phyloP scores from a whole-genome alignment of 2,113 vertebrate genomes.

The Notothenia rossii region DNA sequence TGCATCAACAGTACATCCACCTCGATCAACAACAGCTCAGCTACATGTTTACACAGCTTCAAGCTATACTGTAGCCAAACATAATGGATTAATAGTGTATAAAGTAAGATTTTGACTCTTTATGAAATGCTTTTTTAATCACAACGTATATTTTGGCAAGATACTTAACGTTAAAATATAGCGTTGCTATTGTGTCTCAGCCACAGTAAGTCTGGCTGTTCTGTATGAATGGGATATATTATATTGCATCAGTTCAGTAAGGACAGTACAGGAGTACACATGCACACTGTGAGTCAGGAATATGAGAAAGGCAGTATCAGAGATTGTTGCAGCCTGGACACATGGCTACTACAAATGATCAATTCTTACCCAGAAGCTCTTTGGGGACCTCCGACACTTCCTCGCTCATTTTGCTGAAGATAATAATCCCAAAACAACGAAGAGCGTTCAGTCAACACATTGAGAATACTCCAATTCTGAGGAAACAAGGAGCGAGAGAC shows the following conservation, averaged over 20 bases:
- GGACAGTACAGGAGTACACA: not conserved
- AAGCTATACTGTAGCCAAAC: conserved; percentile 1
- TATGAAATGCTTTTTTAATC: not conserved
- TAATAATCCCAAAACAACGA: conserved; percentile 40
- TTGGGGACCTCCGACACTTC: conserved; percentile 90
- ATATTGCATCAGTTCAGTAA: not conserved
- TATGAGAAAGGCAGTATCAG: not conserved
- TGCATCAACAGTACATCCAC: conserved; percentile 13
- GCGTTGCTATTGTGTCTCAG: conserved; percentile 1
- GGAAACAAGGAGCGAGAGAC: conserved; percentile 9
- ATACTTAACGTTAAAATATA: not conserved
- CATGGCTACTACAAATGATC: conserved; percentile 56
- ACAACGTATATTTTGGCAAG: not conserved
- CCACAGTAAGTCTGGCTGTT: not conserved
- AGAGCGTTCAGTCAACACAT: conserved; percentile 39
- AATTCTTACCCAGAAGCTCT: conserved; percentile 90
- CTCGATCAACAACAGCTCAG: conserved; percentile 9
- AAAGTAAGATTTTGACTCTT: not conserved
- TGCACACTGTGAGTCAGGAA: not conserved
- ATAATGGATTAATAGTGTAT: not conserved
- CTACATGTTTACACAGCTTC: not conserved
- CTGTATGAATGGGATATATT: not conserved
- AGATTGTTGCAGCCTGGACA: conserved; percentile 53
- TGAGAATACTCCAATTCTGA: conserved; percentile 20
- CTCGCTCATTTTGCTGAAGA: conserved; percentile 87